Base-by-base conservation (phyloP, 2,797 vertebrate species). In the Halcyon leucocephala region DNA sequence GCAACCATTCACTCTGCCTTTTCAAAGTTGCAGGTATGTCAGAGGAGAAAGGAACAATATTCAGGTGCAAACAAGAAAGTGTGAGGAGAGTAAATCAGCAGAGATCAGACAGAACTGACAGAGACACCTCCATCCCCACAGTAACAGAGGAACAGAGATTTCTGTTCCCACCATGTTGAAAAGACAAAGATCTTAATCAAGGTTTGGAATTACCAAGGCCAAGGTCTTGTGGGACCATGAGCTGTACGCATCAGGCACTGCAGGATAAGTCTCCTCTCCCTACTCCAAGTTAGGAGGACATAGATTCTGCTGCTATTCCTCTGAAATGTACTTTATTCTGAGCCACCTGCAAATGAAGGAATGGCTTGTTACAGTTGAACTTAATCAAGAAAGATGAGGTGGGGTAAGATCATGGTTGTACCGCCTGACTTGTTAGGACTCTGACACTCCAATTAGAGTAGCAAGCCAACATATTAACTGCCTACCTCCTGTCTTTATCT, bases 401-500 rank as follows among this genome's bases (percentile, higher is more conserved):
- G n/a, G 41, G 65, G 16, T 80, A 86, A 78, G 28, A 76, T 60
- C 46, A 48, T 5, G 7, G 58, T 67, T 87, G 37, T 78, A 44
- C 46, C 86, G 51, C 61, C 29, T 86, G 65, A n/a, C n/a, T 71
- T 74, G 8, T 37, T 37, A 70, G 29, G 54, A 46, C 64, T 86
- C 73, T 66, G 22, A 61, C 91, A 29, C 33, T 77, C 57, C 29
- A 60, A 22, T 62, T 70, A 57, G 12, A 91, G 61, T 19, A 85
- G 57, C 37, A 93, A 92, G 44, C 5, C 37, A 85, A 7, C 33
- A 26, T 24, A 48, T 22, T 54, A 71, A 82, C 25, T 42, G 33
- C 60, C 42, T 70, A 29, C 67, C 31, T 88, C n/a, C 61, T 74
- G 14, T 58, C 69, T 91, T 93, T 88, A 55, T 89, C 74, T 87